Evolutionary conservation across 2,888 invertebrate genomes (phyloP), one percentile per base, ranked within the genome.

Genomic region (Megaustenia siamemsis): DNA sequence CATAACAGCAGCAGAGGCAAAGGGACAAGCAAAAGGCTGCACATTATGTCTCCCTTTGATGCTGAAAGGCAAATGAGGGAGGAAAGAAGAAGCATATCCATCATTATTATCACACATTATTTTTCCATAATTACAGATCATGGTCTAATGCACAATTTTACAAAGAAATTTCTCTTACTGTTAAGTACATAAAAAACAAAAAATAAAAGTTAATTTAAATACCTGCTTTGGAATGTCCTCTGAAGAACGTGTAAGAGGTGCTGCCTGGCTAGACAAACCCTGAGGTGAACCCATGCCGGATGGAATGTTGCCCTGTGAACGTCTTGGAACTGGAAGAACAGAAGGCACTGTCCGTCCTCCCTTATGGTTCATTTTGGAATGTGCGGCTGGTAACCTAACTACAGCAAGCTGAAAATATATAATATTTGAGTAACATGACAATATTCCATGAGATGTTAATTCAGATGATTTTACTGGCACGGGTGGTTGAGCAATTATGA

Each of bases 251-350:
- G 91, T 88, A 60, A 88, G 87, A n/a, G n/a, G n/a, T 78, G 83
- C 86, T 40, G 86, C 38, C 32, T 76, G 68, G 12, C 84, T 83
- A 10, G 80, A 86, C n/a, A 84, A 69, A 24, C 82, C 85, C 43
- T 87, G 88, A 12, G 90, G 85, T 12, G 83, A 84, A n/a, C 90
- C 89, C 56, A 88, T 89, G 78, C 89, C 87, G 75, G 87, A 88
- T 21, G 89, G 87, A 28, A 90, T 90, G 38, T 89, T 90, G 38
- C 90, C 89, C 49, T 89, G 89, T 35, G 90, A 90, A 40, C 87
- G 80, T 82, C 90, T 90, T 12, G 90, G 90, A 35, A 91, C 88
- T 24, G 91, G 92, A 35, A 90, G 90, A 77, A 90, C 89, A 15
- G 91, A 91, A 28, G 89, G 87, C 76, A 88, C 87, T 80, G 88